These are phyloP conservation scores for Trimorus sp. DNA, from an alignment of 2,888 invertebrate genomes.

Conservation along the genomic window DNA sequence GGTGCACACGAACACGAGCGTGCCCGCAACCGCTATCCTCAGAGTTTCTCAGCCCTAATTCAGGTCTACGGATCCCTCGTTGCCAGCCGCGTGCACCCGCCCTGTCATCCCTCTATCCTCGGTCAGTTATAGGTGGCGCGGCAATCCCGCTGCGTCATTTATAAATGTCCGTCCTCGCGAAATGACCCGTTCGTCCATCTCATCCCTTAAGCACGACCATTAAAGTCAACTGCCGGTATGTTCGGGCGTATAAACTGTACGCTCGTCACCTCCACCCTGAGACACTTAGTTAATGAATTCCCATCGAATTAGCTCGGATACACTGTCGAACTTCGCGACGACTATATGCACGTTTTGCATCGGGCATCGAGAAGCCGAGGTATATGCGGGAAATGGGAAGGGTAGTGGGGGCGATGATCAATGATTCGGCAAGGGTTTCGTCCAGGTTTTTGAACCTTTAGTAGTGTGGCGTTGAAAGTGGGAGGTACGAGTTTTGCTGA, in stretches of 20 bases:
- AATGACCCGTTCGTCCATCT: slow-evolving; percentile 81
- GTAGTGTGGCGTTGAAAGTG: no score
- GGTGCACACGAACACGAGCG: slow-evolving; percentile 39
- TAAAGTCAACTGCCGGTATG: slow-evolving; percentile 76
- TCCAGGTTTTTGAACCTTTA: no score
- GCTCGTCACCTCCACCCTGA: slow-evolving; percentile 66
- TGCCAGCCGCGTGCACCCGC: slow-evolving; percentile 45
- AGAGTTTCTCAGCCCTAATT: slow-evolving; percentile 75
- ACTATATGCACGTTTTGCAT: slow-evolving; percentile 38
- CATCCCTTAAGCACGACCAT: slow-evolving; percentile 79
- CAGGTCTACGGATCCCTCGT: slow-evolving; percentile 69
- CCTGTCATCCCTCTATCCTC: slow-evolving; percentile 52
- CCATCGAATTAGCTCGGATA: slow-evolving; percentile 67
- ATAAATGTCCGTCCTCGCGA: slow-evolving; percentile 79
- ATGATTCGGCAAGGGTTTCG: no score
- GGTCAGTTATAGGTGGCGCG: slow-evolving; percentile 75
- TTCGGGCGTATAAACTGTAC: slow-evolving; percentile 70
- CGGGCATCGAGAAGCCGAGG: slow-evolving; percentile 4
- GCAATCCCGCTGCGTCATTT: slow-evolving; percentile 78
- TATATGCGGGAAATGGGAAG: no score
- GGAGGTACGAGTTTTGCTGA: no score
- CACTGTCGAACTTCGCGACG: slow-evolving; percentile 61
- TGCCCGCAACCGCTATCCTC: slow-evolving; percentile 78
- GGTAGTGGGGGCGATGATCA: no score
- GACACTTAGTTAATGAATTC: slow-evolving; percentile 75